phyloP scores from a whole-genome alignment of 1,140 invertebrate species.

The Drosophila rhopaloa region DNA sequence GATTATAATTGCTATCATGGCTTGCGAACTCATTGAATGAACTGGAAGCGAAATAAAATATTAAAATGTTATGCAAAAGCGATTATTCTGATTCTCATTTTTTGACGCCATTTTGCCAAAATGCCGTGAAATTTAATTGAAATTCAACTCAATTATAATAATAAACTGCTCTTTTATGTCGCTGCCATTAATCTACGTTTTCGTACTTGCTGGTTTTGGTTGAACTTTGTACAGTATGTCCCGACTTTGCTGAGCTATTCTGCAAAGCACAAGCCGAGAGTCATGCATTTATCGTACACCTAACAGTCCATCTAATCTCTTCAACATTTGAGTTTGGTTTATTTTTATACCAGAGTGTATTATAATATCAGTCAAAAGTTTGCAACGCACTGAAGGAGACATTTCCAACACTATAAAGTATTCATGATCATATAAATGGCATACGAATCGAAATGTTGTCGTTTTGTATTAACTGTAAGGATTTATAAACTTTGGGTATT shows the following conservation, averaged over 20 bases:
- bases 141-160: constrained; percentile 66
- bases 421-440: too few species aligned
- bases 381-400: too few species aligned
- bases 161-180: constrained; percentile 52
- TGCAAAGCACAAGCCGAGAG: too few species aligned
- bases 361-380: too few species aligned
- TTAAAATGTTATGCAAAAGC: constrained; percentile 45
- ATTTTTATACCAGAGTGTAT: too few species aligned
- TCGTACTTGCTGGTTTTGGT: neutral
- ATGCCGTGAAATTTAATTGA: constrained; percentile 65
- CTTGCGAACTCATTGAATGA: neutral
- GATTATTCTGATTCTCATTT: constrained; percentile 50
- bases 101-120: constrained; percentile 38
- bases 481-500: too few species aligned
- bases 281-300: too few species aligned
- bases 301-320: too few species aligned
- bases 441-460: too few species aligned
- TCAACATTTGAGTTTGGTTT: too few species aligned
- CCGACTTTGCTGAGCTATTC: neutral
- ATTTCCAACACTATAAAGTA: too few species aligned
- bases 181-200: constrained; percentile 10
- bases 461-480: too few species aligned
- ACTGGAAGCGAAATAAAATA: constrained; percentile 34
- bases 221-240: neutral
- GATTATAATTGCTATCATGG: neutral